Base-by-base conservation (phyloP, 2,113 vertebrate genomes). In the Sciurus niger region DNA sequence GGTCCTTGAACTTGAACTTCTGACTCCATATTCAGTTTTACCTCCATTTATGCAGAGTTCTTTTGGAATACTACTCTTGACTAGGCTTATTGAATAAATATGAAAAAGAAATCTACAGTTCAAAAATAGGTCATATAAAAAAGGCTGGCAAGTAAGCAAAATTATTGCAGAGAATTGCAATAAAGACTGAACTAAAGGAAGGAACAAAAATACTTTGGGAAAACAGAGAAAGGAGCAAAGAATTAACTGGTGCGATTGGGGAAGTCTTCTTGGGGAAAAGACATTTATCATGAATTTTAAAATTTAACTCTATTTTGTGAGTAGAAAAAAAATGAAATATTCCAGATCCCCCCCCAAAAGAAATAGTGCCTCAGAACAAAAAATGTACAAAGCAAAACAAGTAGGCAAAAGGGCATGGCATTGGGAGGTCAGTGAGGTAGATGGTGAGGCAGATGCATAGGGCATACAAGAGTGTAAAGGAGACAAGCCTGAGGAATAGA, bases 221-320 rank as follows among this genome's bases (percentile, higher is more conserved):
- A 90, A 83, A 46, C 14, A 58, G 53, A 91, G 63, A 90, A 93
- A 76, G 7, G 58, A 70, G 11, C 46, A 93, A 86, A 30, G 51
- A 20, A 28, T 73, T 68, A 58, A 32, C 24, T 20, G 25, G n/a
- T 24, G 63, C 17, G 72, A 60, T 14, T 53, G 40, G 12, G 32
- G 24, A 89, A 40, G 25, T 8, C 20, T 53, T 88, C 78, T 55
- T 22, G 53, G 63, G 53, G 72, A 77, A 7, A 51, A 22, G 28
- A 76, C 12, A 55, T 74, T 76, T 77, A 80, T 58, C 37, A 84
- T 80, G 17, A 37, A 53, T 83, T 95, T 87, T 89, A 77, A 92
- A 46, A 55, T 28, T 76, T 92, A 92, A 40, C 10, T 79, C 65
- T 65, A 65, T 32, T 73, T 65, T 46, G 2, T 16, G 34, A 58